Evolutionary conservation across 2,888 invertebrate species (phyloP).

Genomic region (Drosophila nigritarsus): DNA sequence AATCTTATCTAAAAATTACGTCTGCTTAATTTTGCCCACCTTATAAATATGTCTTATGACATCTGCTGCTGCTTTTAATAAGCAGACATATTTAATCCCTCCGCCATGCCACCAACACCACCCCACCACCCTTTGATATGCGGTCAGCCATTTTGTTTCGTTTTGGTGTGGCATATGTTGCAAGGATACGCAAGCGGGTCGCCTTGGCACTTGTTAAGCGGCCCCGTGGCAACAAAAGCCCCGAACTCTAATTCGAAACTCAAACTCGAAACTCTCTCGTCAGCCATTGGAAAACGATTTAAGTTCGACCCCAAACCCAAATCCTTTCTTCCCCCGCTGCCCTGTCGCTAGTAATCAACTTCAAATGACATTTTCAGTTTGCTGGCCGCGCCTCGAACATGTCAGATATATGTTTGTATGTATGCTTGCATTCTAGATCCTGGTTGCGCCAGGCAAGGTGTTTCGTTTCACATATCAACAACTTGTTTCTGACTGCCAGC

Average conservation of each 20-base stretch:
- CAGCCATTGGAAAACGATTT: constrained; percentile 64
- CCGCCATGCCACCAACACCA: rapidly evolving
- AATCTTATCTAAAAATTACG: background rate
- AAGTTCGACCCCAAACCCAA: constrained; percentile 15
- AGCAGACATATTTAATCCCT: background rate
- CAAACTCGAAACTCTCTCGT: constrained; percentile 5
- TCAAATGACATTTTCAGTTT: constrained; percentile 52
- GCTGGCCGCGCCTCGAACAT: constrained; percentile 20
- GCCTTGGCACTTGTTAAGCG: constrained; percentile 53
- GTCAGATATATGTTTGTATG: constrained; percentile 6
- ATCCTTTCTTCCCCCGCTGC: background rate
- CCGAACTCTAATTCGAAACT: constrained; percentile 13
- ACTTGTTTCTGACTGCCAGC: constrained; percentile 40
- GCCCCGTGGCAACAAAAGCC: constrained; percentile 32
- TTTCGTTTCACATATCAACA: constrained; percentile 74
- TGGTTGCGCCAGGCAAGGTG: constrained; percentile 61
- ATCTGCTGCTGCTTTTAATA: background rate
- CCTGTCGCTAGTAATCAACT: constrained; percentile 36
- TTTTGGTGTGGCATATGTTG: constrained; percentile 49
- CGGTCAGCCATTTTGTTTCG: constrained; percentile 52
- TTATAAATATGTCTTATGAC: background rate
- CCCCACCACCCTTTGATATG: background rate
- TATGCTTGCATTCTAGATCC: constrained; percentile 1
- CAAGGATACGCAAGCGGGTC: constrained; percentile 9
- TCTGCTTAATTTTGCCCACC: background rate